phyloP scores from a whole-genome alignment of 2,888 invertebrate species.

The Drosophila gaucha region DNA sequence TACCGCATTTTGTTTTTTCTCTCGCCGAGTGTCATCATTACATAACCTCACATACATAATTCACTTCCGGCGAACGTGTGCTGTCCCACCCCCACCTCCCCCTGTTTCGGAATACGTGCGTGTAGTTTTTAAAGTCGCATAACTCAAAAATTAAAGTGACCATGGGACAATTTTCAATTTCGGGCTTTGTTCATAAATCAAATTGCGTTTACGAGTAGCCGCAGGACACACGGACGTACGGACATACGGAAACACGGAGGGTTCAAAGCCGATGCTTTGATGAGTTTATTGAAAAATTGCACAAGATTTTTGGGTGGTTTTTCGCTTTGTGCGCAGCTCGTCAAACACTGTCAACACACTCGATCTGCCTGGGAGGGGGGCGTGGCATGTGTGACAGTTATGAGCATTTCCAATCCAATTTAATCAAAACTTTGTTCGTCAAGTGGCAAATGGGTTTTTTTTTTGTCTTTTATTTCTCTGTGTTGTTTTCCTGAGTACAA shows the following conservation, averaged over 20 bases:
- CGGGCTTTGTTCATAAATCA: slow-evolving; percentile 72
- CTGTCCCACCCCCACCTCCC: slow-evolving; percentile 44
- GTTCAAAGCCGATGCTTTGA: slow-evolving; percentile 69
- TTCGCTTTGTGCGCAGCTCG: slow-evolving; percentile 6
- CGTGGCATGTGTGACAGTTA: slow-evolving; percentile 77
- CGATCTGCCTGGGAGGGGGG: too few species aligned
- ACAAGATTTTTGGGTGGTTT: slow-evolving; percentile 71
- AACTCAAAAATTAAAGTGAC: slow-evolving; percentile 84
- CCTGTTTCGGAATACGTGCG: not conserved
- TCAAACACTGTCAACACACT: slow-evolving; percentile 37
- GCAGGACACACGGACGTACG: slow-evolving; percentile 48
- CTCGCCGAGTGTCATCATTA: slow-evolving; percentile 71
- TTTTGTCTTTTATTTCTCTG: not conserved
- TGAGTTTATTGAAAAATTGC: slow-evolving; percentile 80
- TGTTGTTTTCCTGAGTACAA: slow-evolving; percentile 18
- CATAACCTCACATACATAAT: slow-evolving; percentile 83
- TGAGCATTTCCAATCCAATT: slow-evolving; percentile 75
- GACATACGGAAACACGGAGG: not conserved
- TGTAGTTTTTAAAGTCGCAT: slow-evolving; percentile 80
- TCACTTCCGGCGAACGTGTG: slow-evolving; percentile 76
- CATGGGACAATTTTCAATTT: slow-evolving; percentile 83
- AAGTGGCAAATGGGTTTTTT: slow-evolving; percentile 49
- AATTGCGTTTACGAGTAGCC: slow-evolving; percentile 71
- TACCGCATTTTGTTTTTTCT: too few species aligned
- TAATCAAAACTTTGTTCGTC: slow-evolving; percentile 65